Conservation (phyloP, 2,113 vertebrate genomes). For the Oncorhynchus nerka region DNA sequence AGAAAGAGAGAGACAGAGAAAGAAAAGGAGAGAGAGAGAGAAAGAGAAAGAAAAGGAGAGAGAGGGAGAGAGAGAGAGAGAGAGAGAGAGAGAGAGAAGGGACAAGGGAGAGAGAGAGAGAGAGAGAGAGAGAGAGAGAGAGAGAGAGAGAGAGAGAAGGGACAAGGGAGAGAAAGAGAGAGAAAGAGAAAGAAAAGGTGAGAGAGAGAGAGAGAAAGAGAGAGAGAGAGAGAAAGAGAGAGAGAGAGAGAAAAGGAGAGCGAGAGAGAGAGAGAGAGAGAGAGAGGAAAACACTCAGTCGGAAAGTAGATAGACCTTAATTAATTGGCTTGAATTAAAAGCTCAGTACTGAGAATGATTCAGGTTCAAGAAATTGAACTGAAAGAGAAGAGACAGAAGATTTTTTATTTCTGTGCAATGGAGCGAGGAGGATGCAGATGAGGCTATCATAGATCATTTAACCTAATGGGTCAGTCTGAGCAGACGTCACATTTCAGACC, state of each 20-base stretch:
- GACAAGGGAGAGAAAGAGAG: too few relatives aligned
- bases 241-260: neutral
- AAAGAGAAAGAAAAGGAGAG: neutral
- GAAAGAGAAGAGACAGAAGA: neutral
- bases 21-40: neutral
- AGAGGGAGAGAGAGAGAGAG: neutral
- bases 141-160: too few relatives aligned
- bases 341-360: neutral
- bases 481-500: neutral
- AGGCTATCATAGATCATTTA: neutral
- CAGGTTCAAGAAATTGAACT: constrained; percentile 8
- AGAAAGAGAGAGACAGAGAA: neutral
- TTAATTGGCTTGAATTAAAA: constrained; percentile 17
- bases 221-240: neutral
- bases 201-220: neutral
- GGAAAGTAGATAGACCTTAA: neutral
- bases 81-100: neutral
- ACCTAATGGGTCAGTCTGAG: neutral
- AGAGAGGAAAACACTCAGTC: neutral
- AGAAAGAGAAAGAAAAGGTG: too few relatives aligned
- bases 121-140: neutral
- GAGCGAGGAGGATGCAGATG: neutral
- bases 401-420: neutral
- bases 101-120: too few relatives aligned
- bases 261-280: neutral